Evolutionary conservation across 2,113 vertebrate genomes (phyloP), one percentile per base, ranked within the genome.

Genomic region (Phrynocephalus versicolor): DNA sequence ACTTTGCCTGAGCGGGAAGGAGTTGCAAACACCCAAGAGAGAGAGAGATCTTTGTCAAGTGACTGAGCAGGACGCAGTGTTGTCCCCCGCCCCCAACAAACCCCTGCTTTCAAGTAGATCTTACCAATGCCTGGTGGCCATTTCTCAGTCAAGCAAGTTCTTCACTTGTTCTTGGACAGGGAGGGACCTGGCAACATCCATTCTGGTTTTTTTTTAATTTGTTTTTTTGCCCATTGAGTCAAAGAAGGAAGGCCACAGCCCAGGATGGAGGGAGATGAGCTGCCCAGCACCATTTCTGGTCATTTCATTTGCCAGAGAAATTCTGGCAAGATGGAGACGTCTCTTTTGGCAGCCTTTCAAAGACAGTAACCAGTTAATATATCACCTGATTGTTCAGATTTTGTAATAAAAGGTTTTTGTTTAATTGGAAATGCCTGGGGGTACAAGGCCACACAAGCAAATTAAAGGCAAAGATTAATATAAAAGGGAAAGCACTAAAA

Each of bases 1-100:
- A 96, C 92, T 95, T 97, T 92, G 85, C 83, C 82, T 97, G 90
- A 97, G 82, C 27, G 55, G 1, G 73, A 74, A 70, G 18, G 35
- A 5, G 62, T 79, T 65, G 57, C 45, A 69, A 75, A 58, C 67
- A 77, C 82, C 55, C 30, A 19, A n/a, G n/a, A n/a, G 5, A 35
- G 10, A 78, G 55, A 67, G 37, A 74, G 62, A 79, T 25, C 62
- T 86, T 89, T 41, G n/a, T 30, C 84, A 45, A 58, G 65, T 1
- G 79, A 30, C 64, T 60, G 79, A 45, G 51, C 21, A 62, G 51
- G 39, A 86, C 62, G 67, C 76, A 2, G 5, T 13, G 60, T n/a
- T n/a, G n/a, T n/a, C n/a, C n/a, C n/a, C n/a, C n/a, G n/a, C n/a
- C n/a, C n/a, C n/a, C n/a, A n/a, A n/a, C n/a, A n/a, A 7, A 1